A percentile compares a stretch with the other conserved stretches of the same genome.
These are phyloP conservation scores for Lucilia sericata DNA, from an alignment of 1,140 invertebrate genomes.

Conservation along the genomic window DNA sequence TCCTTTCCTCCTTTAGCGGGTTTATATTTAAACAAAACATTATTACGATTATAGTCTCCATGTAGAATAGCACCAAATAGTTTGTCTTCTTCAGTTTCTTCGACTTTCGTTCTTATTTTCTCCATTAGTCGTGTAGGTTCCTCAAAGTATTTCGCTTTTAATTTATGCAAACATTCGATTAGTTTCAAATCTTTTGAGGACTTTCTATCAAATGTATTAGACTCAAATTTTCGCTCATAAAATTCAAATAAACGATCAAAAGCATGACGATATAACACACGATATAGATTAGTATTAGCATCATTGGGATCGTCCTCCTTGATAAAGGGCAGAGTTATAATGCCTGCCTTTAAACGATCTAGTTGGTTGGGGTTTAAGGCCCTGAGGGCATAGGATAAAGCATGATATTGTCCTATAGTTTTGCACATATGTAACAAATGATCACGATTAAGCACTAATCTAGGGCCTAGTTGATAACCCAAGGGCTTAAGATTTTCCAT, in stretches of 20 bases:
- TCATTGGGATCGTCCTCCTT: constrained; percentile 44
- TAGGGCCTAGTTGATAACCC: constrained; percentile 58
- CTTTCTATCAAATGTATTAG: constrained; percentile 40
- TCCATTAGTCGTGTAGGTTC: constrained; percentile 56
- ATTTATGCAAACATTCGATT: constrained; percentile 31
- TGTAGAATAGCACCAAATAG: constrained; percentile 60
- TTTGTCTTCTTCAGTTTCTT: constrained; percentile 49
- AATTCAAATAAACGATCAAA: constrained; percentile 62
- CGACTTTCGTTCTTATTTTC: constrained; percentile 50
- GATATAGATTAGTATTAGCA: constrained; percentile 49
- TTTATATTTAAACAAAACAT: constrained; percentile 60
- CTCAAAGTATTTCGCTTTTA: constrained; percentile 53
- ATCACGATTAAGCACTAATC: constrained; percentile 53
- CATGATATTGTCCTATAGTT: constrained; percentile 58
- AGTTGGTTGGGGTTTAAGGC: constrained; percentile 54
- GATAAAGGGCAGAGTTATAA: constrained; percentile 55
- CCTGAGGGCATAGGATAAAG: constrained; percentile 57
- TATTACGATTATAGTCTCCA: constrained; percentile 66
- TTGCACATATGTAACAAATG: constrained; percentile 59
- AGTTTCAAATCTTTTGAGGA: constrained; percentile 44
- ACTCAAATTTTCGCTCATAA: constrained; percentile 52
- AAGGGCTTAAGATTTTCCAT: constrained; percentile 58
- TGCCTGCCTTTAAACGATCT: constrained; percentile 49
- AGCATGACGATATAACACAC: constrained; percentile 54
- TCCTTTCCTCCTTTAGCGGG: constrained; percentile 49